Conservation (phyloP, 1,140 invertebrate genomes). For the Drosophila bipectinata region DNA sequence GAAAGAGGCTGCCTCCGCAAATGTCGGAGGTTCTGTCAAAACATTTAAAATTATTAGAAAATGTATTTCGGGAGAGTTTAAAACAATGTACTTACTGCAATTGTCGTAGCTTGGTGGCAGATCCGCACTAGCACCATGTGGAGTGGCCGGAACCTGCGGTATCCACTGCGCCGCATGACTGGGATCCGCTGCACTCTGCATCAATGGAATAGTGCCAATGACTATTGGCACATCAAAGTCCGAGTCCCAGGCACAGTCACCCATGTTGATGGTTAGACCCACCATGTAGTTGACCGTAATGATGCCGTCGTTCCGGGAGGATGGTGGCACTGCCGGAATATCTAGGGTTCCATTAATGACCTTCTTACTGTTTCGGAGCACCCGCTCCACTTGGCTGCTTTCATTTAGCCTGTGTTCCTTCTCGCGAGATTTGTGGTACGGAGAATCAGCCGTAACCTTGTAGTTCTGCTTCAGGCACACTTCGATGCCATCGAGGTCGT, state of each 20-base stretch:
- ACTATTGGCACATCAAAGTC: constrained; percentile 59
- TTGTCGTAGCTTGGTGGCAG: constrained; percentile 68
- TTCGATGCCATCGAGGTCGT: constrained; percentile 52
- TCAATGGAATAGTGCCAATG: constrained; percentile 69
- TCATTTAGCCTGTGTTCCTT: constrained; percentile 32
- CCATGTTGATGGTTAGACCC: constrained; percentile 50
- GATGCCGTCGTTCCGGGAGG: constrained; percentile 82
- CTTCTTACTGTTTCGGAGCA: constrained; percentile 60
- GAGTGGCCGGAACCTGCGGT: constrained; percentile 62
- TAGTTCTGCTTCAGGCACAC: constrained; percentile 45
- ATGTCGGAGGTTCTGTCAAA: constrained; percentile 62
- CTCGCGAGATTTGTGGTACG: constrained; percentile 31
- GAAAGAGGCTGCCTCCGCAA: constrained; percentile 63
- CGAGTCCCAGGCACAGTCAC: constrained; percentile 50
- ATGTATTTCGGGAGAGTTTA: neutral
- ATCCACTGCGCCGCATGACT: constrained; percentile 51
- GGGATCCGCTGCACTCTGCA: constrained; percentile 59
- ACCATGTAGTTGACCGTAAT: constrained; percentile 54
- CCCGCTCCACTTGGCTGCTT: constrained; percentile 35
- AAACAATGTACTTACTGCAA: constrained; percentile 53
- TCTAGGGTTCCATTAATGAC: constrained; percentile 50
- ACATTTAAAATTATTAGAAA: neutral
- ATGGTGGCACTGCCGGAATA: constrained; percentile 65
- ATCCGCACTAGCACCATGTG: constrained; percentile 55
- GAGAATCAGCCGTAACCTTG: constrained; percentile 50